Percentiles rank a stretch among this genome's conserved stretches.
phyloP scores from a whole-genome alignment of 2,113 vertebrate species.

The Macrotus californicus region DNA sequence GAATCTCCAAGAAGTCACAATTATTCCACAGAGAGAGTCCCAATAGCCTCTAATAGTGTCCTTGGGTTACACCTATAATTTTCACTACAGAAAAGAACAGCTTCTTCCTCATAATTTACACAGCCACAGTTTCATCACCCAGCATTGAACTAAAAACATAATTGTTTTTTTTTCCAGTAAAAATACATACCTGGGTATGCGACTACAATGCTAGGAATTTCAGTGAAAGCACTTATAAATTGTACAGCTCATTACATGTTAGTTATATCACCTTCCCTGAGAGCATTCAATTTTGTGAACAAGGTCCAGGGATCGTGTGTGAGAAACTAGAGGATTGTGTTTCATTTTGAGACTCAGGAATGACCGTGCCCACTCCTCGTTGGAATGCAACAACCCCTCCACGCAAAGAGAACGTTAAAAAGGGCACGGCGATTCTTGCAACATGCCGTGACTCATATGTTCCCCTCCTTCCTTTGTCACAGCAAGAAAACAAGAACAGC shows the following conservation, averaged over 20 bases:
- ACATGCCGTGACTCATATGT: constrained; percentile 15
- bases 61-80: background rate
- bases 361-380: background rate
- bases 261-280: background rate
- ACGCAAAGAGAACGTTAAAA: background rate
- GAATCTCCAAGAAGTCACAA: background rate
- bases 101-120: constrained; percentile 10
- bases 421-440: background rate
- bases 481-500: constrained; percentile 65
- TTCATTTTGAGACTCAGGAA: background rate
- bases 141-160: background rate
- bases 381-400: background rate
- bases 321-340: background rate
- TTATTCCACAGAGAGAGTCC: background rate
- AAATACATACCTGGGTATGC: background rate
- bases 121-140: background rate
- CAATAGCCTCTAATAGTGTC: background rate
- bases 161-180: constrained; percentile 1
- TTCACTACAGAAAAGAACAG: background rate
- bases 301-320: background rate
- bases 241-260: background rate
- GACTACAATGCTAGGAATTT: background rate
- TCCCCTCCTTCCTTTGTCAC: constrained; percentile 32
- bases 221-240: background rate
- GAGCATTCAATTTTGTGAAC: background rate